phyloP scores from a whole-genome alignment of 2,888 invertebrate genomes.

The Argyresthia albistria region DNA sequence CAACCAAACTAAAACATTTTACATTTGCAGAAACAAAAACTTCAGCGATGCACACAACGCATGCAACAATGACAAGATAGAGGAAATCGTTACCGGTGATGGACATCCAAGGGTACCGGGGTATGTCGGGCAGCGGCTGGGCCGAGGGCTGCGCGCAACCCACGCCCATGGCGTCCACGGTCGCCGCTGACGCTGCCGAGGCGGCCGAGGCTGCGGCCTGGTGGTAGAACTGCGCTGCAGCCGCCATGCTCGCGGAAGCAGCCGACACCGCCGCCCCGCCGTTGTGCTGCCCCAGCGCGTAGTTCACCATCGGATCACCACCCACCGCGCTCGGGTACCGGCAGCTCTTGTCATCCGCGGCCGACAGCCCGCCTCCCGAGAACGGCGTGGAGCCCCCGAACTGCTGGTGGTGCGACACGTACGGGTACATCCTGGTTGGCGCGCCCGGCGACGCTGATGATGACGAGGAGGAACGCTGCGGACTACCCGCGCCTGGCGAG shows the following conservation, averaged over 20 bases:
- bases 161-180: conserved; percentile 87
- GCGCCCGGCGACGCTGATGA: conserved; percentile 81
- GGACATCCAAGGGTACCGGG: conserved; percentile 97
- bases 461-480: conserved; percentile 75
- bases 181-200: conserved; percentile 81
- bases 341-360: conserved; percentile 84
- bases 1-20: too few species aligned
- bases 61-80: not conserved
- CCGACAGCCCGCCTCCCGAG: conserved; percentile 76
- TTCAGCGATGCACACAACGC: not conserved
- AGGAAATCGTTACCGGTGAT: conserved; percentile 85
- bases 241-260: conserved; percentile 77
- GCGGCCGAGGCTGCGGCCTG: conserved; percentile 84
- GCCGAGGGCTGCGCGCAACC: conserved; percentile 87
- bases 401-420: conserved; percentile 88
- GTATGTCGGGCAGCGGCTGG: conserved; percentile 92
- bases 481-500: conserved; percentile 72
- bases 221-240: conserved; percentile 90
- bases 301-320: conserved; percentile 85
- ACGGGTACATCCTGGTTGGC: conserved; percentile 92
- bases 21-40: not conserved
- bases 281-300: conserved; percentile 84
- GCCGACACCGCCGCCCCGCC: conserved; percentile 79
- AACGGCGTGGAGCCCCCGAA: conserved; percentile 79
- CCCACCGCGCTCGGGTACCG: conserved; percentile 79